These are phyloP conservation scores for Vannuccia rotundouncinata DNA, from an alignment of 2,888 invertebrate genomes.

Conservation along the genomic window DNA sequence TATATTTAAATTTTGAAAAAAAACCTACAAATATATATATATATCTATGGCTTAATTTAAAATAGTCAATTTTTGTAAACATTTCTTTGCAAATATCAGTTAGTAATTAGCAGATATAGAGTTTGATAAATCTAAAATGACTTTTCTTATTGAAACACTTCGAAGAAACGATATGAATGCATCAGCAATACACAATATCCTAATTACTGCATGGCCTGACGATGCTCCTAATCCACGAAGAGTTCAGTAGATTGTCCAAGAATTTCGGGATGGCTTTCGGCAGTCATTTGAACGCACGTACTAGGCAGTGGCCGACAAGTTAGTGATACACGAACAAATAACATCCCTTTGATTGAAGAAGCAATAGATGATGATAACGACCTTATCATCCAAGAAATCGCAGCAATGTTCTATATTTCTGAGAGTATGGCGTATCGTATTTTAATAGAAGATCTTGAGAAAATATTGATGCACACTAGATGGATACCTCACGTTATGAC, in stretches of 20 bases:
- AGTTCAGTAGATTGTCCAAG: conserved; percentile 29
- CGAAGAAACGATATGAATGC: conserved; percentile 22
- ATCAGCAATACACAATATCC: background rate
- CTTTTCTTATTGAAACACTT: conserved; percentile 22
- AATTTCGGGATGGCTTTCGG: conserved; percentile 7
- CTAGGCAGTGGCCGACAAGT: conserved; percentile 22
- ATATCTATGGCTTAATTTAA: conserved; percentile 14
- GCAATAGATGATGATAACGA: background rate
- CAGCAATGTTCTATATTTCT: background rate
- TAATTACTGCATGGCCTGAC: conserved; percentile 29
- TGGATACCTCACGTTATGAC: conserved; percentile 1
- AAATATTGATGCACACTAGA: conserved; percentile 10
- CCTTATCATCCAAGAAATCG: conserved; percentile 18
- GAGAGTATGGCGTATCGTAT: conserved; percentile 25
- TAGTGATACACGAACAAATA: conserved; percentile 30
- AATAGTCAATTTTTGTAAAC: conserved; percentile 2
- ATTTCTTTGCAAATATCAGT: conserved; percentile 23
- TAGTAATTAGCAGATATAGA: background rate
- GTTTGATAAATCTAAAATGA: conserved; percentile 23
- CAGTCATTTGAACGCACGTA: conserved; percentile 28
- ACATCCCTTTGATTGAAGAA: conserved; percentile 28
- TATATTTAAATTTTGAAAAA: conserved; percentile 22
- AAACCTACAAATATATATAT: background rate
- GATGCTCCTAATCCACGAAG: conserved; percentile 22
- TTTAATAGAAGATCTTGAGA: conserved; percentile 17